Evolutionary conservation across 2,113 vertebrate genomes (phyloP).

Genomic region (Ivindomyrus marchei): DNA sequence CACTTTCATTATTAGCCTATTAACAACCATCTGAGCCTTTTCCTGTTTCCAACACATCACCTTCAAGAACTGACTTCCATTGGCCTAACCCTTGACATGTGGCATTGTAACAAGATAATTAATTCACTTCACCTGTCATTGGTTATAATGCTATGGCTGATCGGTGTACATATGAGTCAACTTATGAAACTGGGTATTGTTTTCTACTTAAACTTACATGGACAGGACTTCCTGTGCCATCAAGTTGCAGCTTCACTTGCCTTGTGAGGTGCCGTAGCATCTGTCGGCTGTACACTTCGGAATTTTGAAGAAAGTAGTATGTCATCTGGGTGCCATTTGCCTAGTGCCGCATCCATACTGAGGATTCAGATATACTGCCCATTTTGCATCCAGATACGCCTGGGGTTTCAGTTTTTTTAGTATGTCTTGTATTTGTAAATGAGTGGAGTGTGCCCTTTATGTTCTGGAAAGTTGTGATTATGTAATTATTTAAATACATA

Average conservation of each 20-base stretch:
- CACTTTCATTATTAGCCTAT: neutral
- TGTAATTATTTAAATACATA: neutral
- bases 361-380: neutral
- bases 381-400: neutral
- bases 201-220: neutral
- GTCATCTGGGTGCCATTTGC: neutral
- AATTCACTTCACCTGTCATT: neutral
- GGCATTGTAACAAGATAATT: neutral
- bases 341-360: neutral
- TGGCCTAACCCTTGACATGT: neutral
- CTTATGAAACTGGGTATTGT: neutral
- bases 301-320: neutral
- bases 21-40: neutral
- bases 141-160: neutral
- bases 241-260: neutral
- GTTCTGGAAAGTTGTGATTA: neutral
- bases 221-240: neutral
- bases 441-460: neutral
- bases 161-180: neutral
- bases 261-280: neutral
- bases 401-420: neutral
- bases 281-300: too few relatives aligned
- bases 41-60: too few relatives aligned
- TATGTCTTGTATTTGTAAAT: neutral
- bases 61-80: neutral